Percentiles rank a stretch among this genome's conserved stretches.
These are phyloP conservation scores for Loriculus beryllinus DNA, from an alignment of 2,797 vertebrate genomes.

Conservation along the genomic window DNA sequence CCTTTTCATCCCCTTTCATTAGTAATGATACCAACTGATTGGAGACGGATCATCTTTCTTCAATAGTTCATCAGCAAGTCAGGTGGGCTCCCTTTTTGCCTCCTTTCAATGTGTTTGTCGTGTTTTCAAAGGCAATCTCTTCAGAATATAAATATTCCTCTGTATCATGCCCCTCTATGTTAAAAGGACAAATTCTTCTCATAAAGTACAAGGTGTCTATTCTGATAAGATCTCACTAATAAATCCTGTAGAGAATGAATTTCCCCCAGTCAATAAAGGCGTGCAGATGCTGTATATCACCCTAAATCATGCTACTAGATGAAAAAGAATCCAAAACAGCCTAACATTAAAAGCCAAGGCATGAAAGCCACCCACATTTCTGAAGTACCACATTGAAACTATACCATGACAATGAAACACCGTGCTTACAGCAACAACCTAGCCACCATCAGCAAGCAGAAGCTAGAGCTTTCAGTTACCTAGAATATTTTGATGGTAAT, in stretches of 20 bases:
- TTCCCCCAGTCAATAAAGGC: constrained; percentile 5
- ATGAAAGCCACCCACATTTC: neutral
- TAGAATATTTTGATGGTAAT: neutral
- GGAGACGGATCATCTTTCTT: neutral
- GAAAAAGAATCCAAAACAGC: neutral
- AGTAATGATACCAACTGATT: neutral
- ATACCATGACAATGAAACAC: neutral
- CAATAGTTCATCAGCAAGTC: neutral
- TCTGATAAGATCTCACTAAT: neutral
- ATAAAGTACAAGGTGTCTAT: neutral
- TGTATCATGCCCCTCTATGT: neutral
- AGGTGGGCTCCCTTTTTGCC: neutral
- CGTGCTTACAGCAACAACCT: neutral
- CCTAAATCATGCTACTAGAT: neutral
- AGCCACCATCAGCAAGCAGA: rapidly evolving
- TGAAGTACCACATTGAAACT: neutral
- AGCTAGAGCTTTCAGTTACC: neutral
- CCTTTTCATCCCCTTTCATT: neutral
- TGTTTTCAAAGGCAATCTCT: neutral
- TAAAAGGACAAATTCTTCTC: neutral
- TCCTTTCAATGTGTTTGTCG: neutral
- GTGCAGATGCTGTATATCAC: neutral
- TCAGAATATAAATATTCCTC: neutral
- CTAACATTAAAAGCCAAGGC: neutral
- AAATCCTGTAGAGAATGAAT: neutral